Evolutionary conservation across 2,888 invertebrate species (phyloP).

Genomic region (Epirrhoe tristata): DNA sequence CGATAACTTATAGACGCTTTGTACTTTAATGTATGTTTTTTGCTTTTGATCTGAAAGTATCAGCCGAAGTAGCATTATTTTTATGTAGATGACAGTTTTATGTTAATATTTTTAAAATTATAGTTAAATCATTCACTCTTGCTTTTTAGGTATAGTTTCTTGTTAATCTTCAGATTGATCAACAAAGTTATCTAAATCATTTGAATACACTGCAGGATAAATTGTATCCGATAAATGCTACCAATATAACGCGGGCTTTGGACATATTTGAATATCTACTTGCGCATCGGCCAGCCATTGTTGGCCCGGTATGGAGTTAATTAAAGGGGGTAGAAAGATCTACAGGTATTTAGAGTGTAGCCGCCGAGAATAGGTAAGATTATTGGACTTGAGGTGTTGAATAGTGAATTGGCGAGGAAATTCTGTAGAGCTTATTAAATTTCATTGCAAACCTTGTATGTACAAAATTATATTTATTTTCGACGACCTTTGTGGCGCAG

Average conservation of each 20-base stretch:
- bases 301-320: slow-evolving; percentile 85
- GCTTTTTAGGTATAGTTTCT: not conserved
- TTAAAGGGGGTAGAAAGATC: slow-evolving; percentile 79
- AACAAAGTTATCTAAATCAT: slow-evolving; percentile 26
- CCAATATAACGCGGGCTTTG: slow-evolving; percentile 79
- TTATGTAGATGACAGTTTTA: slow-evolving; percentile 2
- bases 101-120: not conserved
- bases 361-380: slow-evolving; percentile 54
- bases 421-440: slow-evolving; percentile 41
- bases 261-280: slow-evolving; percentile 84
- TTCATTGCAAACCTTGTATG: slow-evolving; percentile 18
- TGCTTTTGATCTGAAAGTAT: slow-evolving; percentile 8
- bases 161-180: slow-evolving; percentile 15
- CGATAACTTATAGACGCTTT: slow-evolving; percentile 21
- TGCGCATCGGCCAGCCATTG: slow-evolving; percentile 80
- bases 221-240: slow-evolving; percentile 62
- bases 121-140: not conserved
- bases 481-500: too few species aligned
- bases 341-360: slow-evolving; percentile 76
- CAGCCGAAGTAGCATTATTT: not conserved
- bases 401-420: slow-evolving; percentile 46
- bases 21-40: slow-evolving; percentile 13
- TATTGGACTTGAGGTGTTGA: slow-evolving; percentile 58
- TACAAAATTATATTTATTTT: slow-evolving; percentile 1
- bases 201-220: slow-evolving; percentile 28